phyloP scores from a whole-genome alignment of 2,113 vertebrate species.

The Ailuropoda melanoleuca region DNA sequence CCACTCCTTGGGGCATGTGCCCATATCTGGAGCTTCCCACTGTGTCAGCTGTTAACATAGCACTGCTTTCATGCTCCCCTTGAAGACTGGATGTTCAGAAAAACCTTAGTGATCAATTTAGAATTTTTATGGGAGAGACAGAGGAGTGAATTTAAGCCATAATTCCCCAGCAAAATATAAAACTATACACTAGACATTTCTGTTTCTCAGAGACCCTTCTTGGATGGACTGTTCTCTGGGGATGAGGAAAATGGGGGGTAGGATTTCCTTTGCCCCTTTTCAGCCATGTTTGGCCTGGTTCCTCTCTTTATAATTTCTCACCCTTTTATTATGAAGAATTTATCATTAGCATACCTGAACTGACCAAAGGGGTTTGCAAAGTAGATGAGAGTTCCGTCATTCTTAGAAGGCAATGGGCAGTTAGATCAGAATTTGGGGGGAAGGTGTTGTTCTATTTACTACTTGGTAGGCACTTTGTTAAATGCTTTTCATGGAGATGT shows the following conservation, averaged over 20 bases:
- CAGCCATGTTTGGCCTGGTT: background rate
- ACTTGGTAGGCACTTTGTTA: background rate
- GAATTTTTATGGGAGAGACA: background rate
- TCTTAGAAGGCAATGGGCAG: background rate
- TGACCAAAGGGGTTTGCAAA: background rate
- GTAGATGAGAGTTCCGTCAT: background rate
- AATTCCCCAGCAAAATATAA: background rate
- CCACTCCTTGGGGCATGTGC: background rate
- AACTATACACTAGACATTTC: background rate
- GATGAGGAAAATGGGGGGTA: background rate
- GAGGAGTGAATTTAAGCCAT: background rate
- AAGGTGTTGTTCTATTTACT: background rate
- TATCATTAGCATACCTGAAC: background rate
- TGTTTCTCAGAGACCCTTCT: background rate
- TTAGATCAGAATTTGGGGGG: background rate
- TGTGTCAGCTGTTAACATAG: rapidly evolving
- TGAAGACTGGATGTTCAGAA: background rate
- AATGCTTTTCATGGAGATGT: background rate
- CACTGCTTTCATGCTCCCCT: background rate
- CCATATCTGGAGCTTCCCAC: background rate
- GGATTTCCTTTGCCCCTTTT: background rate
- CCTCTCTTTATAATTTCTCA: background rate
- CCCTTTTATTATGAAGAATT: background rate
- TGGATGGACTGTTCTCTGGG: background rate
- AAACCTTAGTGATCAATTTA: background rate